These are phyloP conservation scores for Mobula birostris DNA, from an alignment of 2,113 vertebrate species.

Conservation along the genomic window DNA sequence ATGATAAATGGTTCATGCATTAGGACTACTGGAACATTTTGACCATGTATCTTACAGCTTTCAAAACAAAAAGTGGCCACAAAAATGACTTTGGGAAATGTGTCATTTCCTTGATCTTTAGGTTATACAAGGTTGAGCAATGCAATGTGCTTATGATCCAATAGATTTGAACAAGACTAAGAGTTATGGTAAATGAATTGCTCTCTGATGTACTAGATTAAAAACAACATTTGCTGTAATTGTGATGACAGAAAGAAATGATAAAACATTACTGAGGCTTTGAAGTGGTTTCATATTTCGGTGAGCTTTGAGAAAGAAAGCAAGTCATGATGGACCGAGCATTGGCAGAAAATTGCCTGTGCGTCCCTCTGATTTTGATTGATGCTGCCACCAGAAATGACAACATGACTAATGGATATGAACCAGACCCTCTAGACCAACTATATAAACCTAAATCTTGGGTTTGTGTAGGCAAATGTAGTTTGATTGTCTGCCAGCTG, in stretches of 20 bases:
- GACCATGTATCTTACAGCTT: conserved; percentile 38
- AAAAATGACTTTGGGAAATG: conserved; percentile 39
- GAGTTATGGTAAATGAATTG: not conserved
- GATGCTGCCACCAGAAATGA: not conserved
- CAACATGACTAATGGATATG: not conserved
- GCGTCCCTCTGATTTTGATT: not conserved
- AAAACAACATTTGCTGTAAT: not conserved
- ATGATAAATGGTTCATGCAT: conserved; percentile 37
- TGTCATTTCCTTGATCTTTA: conserved; percentile 18
- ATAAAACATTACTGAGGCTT: not conserved
- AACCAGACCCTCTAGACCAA: not conserved
- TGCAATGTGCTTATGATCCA: not conserved
- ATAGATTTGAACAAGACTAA: not conserved
- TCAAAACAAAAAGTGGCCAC: conserved; percentile 39
- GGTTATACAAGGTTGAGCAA: not conserved
- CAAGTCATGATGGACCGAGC: not conserved
- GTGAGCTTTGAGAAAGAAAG: not conserved
- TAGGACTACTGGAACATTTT: conserved; percentile 36
- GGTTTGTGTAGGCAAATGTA: not conserved
- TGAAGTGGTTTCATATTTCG: too few species aligned
- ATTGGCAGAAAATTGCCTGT: not conserved
- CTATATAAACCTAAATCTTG: not conserved
- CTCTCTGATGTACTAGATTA: not conserved
- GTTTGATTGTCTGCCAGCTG: not conserved
- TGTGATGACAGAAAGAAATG: not conserved